Evolutionary conservation across 2,797 vertebrate genomes (phyloP), one percentile per base, ranked within the genome.

Genomic region (Tragopan temminckii): DNA sequence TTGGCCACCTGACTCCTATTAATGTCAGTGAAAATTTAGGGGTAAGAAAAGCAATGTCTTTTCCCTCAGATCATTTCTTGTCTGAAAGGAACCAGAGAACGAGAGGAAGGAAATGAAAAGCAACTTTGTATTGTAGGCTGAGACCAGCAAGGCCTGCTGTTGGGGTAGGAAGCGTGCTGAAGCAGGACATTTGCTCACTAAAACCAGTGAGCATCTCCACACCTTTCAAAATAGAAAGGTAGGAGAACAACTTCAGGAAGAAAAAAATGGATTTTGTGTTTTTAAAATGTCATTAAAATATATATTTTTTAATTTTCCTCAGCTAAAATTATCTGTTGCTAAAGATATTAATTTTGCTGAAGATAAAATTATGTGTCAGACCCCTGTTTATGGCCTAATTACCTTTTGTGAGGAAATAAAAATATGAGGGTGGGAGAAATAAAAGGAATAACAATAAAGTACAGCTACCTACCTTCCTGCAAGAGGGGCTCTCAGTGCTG

Each of bases 311-410:
- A 96, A 97, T 97, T 97, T 96, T 96, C 69, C 29, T 59, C 58
- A 42, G 88, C 84, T 95, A 82, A 97, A 97, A 96, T 97, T 95
- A 97, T 97, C 92, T 96, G 36, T 86, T 95, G 75, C 83, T 88
- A 89, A 96, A 2, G 53, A 87, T 95, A 97, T 96, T 97, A 95
- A 97, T 97, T 97, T 97, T 97, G 74, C 81, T 81, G 93, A 97
- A 94, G 95, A 95, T 96, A 96, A 97, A 97, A 97, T 97, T 97
- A 97, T 95, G 97, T 98, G 97, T 97, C 97, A 98, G 96, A 88
- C 80, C 76, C 97, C 97, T 97, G 96, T 97, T 98, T 98, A 98
- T 97, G 93, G 94, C 87, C 96, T 96, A 97, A 98, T 97, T 98
- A 98, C 95, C 58, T 97, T 96, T 96, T 84, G 75, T 62, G 79